Base-by-base conservation (phyloP, 2,113 vertebrate species). In the Otus sunia region DNA sequence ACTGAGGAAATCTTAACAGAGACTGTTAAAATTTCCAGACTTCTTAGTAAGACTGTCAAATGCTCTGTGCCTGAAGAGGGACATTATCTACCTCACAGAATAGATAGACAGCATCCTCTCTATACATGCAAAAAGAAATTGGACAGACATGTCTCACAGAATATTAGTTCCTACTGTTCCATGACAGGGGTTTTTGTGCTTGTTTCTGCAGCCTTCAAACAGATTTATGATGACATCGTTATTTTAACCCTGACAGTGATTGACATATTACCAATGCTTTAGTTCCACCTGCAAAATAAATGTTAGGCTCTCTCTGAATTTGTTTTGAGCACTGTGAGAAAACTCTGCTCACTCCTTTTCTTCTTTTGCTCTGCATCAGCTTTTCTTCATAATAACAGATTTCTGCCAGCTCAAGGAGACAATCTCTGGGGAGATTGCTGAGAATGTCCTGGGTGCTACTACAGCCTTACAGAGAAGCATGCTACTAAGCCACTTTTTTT, bases 151-250 rank as follows among this genome's bases (percentile, higher is more conserved):
- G 2, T 63, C 29, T 47, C 23, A 69, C 6, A 22, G 36, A 84
- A 25, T 60, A 22, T 36, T 67, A 50, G 10, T 53, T 79, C 12
- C 34, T 47, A 3, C 22, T 30, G 4, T 55, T 73, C 18, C 10
- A 34, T 17, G 8, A 8, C 7, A 39, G 5, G 3, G 1, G 0
- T 0, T 4, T 18, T 53, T 67, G 13, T 68, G 26, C 15, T 91
- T 76, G 6, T 59, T 72, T 86, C 43, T 59, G 5, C 11, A 81
- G 32, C 14, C 11, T 75, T 86, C 30, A 43, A 52, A n/a, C 18
- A 34, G 12, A 26, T 32, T 91, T 74, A 25, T 52, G 17, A 63
- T 59, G 15, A 67, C 20, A 45, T 8, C 0, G 1, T 78, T 73
- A 68, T 45, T 92, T 83, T 78, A 78, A 53, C 6, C 12, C n/a